phyloP scores from a whole-genome alignment of 1,140 invertebrate genomes.

The Forficula auricularia region DNA sequence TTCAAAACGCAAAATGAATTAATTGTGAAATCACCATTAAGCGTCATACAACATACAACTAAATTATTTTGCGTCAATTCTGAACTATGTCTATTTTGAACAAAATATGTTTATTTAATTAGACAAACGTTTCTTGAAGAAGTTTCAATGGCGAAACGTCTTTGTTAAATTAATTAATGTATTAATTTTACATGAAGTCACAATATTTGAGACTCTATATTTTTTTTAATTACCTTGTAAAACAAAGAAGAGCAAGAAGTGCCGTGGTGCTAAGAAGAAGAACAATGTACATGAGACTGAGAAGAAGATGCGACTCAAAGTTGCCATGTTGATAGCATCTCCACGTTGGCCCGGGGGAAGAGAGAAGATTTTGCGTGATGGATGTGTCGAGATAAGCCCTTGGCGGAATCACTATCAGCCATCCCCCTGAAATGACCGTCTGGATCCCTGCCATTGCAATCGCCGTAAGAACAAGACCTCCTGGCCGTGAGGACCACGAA shows the following conservation, averaged over 20 bases:
- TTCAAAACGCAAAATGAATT: too few species aligned
- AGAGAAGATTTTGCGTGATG: neutral
- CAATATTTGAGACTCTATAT: too few species aligned
- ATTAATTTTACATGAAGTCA: too few species aligned
- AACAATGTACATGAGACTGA: constrained; percentile 31
- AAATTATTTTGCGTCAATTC: too few species aligned
- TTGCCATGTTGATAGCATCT: constrained; percentile 21
- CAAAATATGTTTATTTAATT: too few species aligned
- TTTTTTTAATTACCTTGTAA: constrained; percentile 18
- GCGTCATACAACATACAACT: too few species aligned
- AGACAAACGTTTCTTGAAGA: too few species aligned
- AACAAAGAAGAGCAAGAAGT: constrained; percentile 25
- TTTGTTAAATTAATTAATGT: too few species aligned
- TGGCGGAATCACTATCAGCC: constrained; percentile 27
- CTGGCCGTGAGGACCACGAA: constrained; percentile 13
- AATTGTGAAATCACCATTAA: too few species aligned
- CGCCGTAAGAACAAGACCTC: constrained; percentile 26
- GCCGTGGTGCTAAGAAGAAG: constrained; percentile 26
- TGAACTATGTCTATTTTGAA: too few species aligned
- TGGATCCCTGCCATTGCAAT: constrained; percentile 22
- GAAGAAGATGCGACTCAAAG: constrained; percentile 28
- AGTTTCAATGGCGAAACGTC: too few species aligned
- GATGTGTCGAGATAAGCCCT: constrained; percentile 13
- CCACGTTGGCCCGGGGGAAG: constrained; percentile 11
- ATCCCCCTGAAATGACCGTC: constrained; percentile 27